phyloP scores from a whole-genome alignment of 2,797 vertebrate species.

The Microctenopoma stevenorrisi region DNA sequence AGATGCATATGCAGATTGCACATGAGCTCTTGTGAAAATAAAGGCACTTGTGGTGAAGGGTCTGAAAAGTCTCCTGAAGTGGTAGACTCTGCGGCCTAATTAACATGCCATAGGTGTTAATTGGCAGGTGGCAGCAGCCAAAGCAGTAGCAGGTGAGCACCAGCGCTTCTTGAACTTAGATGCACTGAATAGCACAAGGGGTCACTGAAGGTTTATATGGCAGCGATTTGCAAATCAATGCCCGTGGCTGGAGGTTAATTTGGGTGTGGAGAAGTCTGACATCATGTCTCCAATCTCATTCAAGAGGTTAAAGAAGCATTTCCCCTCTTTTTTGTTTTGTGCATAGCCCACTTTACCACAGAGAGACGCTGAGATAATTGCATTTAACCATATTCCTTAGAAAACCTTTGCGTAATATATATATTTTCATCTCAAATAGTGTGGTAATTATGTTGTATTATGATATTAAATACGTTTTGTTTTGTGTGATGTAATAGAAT shows the following conservation, averaged over 20 bases:
- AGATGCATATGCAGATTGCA: constrained; percentile 75
- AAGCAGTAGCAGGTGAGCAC: constrained; percentile 78
- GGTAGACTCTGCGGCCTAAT: constrained; percentile 79
- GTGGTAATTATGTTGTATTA: background rate
- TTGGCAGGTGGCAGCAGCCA: constrained; percentile 80
- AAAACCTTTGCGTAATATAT: background rate
- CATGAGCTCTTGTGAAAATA: constrained; percentile 74
- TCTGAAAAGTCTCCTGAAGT: constrained; percentile 82
- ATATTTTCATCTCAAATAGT: background rate
- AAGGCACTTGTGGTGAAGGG: constrained; percentile 79
- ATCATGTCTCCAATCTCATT: constrained; percentile 77
- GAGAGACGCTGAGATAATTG: background rate
- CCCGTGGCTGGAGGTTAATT: constrained; percentile 78
- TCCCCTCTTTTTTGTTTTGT: constrained; percentile 30
- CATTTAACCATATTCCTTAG: background rate
- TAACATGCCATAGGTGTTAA: constrained; percentile 86
- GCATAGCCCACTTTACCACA: background rate
- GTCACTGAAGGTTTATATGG: constrained; percentile 67
- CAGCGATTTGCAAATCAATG: constrained; percentile 81
- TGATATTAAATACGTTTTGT: background rate
- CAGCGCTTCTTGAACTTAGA: constrained; percentile 71
- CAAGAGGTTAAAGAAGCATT: constrained; percentile 73
- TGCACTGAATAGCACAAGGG: constrained; percentile 68
- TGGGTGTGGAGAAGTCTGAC: constrained; percentile 76
- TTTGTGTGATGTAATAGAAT: background rate